These are phyloP conservation scores for Oophaga sylvatica DNA, from an alignment of 2,797 vertebrate species.

Conservation along the genomic window DNA sequence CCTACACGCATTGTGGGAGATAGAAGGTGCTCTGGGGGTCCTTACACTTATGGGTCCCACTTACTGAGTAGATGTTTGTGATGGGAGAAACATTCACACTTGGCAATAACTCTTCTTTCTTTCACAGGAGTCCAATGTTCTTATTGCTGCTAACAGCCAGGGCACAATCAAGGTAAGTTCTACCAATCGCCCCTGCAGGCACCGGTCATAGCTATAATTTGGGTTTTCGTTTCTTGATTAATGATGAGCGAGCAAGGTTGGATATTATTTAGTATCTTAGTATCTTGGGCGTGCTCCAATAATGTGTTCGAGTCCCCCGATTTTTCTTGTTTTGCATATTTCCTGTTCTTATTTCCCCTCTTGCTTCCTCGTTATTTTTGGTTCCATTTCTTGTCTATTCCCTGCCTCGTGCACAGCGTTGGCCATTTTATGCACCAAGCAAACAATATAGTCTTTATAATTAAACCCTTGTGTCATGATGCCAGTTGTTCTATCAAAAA, in stretches of 20 bases:
- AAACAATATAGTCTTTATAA: not conserved
- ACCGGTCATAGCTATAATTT: too few relatives aligned
- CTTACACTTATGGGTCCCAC: too few relatives aligned
- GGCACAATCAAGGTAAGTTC: constrained; percentile 97
- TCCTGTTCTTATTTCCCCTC: not conserved
- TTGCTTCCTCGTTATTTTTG: not conserved
- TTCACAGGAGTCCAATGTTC: constrained; percentile 94
- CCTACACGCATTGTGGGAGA: too few relatives aligned
- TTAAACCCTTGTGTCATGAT: too few relatives aligned
- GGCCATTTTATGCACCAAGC: not conserved
- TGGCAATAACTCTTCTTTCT: constrained; percentile 60
- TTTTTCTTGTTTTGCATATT: not conserved
- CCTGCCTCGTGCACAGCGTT: not conserved
- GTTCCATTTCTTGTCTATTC: not conserved
- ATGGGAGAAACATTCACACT: not conserved
- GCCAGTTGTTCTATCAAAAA: too few relatives aligned
- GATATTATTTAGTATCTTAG: too few relatives aligned
- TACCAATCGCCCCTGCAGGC: constrained; percentile 40
- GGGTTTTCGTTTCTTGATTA: too few relatives aligned
- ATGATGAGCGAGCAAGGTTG: too few relatives aligned
- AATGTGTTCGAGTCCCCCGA: too few relatives aligned
- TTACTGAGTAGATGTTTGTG: not conserved
- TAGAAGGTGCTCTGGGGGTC: too few relatives aligned
- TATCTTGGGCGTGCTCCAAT: too few relatives aligned
- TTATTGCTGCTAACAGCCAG: constrained; percentile 99